Conservation (phyloP, 1,140 invertebrate genomes). For the Gonioctena quinquepunctata region DNA sequence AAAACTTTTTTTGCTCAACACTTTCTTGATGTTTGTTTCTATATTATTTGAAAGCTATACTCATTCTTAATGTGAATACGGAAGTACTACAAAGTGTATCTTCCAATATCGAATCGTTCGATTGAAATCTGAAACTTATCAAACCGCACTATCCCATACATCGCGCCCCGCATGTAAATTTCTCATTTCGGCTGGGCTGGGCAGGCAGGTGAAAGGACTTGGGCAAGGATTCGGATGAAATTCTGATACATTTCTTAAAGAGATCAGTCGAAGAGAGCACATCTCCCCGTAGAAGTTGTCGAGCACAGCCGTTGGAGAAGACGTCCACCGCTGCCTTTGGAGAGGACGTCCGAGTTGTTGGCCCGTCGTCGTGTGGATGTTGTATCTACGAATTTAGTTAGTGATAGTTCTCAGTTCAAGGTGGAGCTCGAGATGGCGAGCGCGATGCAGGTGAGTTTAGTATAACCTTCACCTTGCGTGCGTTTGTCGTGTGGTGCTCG, state of each 20-base stretch:
- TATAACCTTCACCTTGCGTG: conserved; percentile 26
- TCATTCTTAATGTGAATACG: too few species aligned
- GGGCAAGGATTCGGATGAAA: conserved; percentile 39
- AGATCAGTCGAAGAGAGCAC: conserved; percentile 39
- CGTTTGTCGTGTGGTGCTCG: neutral
- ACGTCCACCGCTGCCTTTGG: neutral
- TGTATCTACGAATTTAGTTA: conserved; percentile 18
- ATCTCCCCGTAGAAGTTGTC: neutral
- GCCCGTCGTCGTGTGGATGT: neutral
- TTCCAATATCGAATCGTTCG: too few species aligned
- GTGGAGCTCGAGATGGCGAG: conserved; percentile 18
- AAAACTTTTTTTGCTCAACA: too few species aligned
- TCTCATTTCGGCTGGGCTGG: conserved; percentile 22
- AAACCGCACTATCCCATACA: neutral
- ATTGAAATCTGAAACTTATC: too few species aligned
- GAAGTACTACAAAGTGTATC: too few species aligned
- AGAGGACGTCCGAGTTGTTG: neutral
- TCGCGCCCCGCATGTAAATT: conserved; percentile 13
- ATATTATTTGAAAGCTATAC: too few species aligned
- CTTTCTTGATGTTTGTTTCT: too few species aligned
- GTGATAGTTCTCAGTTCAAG: conserved; percentile 33
- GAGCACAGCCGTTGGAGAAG: neutral
- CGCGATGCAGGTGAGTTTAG: conserved; percentile 24
- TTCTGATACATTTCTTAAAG: conserved; percentile 46
- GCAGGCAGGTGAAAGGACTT: conserved; percentile 45